Percentiles rank a stretch among this genome's conserved stretches.
Conservation (phyloP, 2,113 vertebrate genomes). For the Catharus minimus region DNA sequence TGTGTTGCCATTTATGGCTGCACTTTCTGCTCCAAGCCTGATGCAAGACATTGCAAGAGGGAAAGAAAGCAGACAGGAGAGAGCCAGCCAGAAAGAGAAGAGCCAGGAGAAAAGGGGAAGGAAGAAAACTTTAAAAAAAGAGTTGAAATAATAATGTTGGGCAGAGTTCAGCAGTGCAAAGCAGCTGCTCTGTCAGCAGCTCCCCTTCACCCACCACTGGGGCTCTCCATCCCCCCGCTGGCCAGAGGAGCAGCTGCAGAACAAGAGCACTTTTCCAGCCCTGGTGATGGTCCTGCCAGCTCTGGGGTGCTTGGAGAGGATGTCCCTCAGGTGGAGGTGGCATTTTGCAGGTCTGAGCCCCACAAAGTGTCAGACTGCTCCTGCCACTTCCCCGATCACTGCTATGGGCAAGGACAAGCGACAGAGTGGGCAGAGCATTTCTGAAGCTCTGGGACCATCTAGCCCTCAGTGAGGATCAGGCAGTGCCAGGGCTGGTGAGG, state of each 20-base stretch:
- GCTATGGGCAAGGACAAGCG: rapidly evolving
- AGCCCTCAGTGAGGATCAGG: background rate
- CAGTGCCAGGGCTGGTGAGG: background rate
- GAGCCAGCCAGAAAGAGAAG: background rate
- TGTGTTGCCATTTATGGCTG: slow-evolving; percentile 72
- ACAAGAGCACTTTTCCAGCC: background rate
- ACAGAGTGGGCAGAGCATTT: background rate
- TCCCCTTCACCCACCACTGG: background rate
- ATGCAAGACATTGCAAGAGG: slow-evolving; percentile 69
- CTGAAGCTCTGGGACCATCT: rapidly evolving
- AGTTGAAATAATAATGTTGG: background rate
- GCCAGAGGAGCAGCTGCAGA: background rate
- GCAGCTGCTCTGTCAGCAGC: background rate
- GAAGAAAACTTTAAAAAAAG: background rate
- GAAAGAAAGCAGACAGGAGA: slow-evolving; percentile 12
- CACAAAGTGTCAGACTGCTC: background rate
- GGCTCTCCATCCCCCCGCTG: background rate
- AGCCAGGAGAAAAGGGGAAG: slow-evolving; percentile 8
- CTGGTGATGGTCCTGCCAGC: background rate
- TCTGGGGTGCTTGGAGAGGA: background rate
- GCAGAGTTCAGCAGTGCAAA: background rate
- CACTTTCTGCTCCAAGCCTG: slow-evolving; percentile 65
- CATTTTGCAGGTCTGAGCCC: background rate
- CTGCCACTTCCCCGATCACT: background rate
- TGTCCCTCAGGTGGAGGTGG: background rate